Evolutionary conservation across 2,797 vertebrate genomes (phyloP).

Genomic region (Danio tinwini): DNA sequence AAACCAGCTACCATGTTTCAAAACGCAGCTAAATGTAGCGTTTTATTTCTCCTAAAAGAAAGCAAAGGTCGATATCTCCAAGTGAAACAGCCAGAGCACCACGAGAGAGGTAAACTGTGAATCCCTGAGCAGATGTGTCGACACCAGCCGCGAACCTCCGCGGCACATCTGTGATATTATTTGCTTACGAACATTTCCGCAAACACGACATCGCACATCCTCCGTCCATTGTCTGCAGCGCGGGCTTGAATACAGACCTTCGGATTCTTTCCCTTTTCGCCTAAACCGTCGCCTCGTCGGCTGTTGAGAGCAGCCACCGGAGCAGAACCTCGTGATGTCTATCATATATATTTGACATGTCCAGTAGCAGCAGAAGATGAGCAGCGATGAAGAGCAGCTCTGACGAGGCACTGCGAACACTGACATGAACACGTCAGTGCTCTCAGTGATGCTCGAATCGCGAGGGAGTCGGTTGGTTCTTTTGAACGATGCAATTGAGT

Average conservation of each 20-base stretch:
- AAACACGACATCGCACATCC: conserved; percentile 42
- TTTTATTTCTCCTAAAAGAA: not conserved
- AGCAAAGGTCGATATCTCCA: conserved; percentile 3
- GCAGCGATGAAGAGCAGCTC: not conserved
- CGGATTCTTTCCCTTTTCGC: conserved; percentile 37
- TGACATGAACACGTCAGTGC: conserved; percentile 70
- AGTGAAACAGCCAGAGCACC: conserved; percentile 12
- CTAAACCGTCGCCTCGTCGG: conserved; percentile 38
- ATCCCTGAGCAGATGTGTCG: not conserved
- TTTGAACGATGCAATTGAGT: not conserved
- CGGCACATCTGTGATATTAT: conserved; percentile 16
- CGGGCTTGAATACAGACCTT: conserved; percentile 53
- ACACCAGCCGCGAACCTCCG: conserved; percentile 26
- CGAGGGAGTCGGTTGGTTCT: conserved; percentile 24
- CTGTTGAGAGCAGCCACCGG: conserved; percentile 41
- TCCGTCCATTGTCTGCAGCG: conserved; percentile 34
- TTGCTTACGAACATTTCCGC: conserved; percentile 54
- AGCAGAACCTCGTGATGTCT: conserved; percentile 20
- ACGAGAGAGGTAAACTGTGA: conserved; percentile 1
- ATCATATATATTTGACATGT: conserved; percentile 45
- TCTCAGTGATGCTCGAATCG: conserved; percentile 18
- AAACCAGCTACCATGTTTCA: conserved; percentile 30
- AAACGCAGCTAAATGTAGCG: not conserved
- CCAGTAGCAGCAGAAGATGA: conserved; percentile 21
- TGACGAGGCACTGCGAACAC: conserved; percentile 29